Evolutionary conservation across 2,113 vertebrate genomes (phyloP).

Genomic region (Sitta europaea): DNA sequence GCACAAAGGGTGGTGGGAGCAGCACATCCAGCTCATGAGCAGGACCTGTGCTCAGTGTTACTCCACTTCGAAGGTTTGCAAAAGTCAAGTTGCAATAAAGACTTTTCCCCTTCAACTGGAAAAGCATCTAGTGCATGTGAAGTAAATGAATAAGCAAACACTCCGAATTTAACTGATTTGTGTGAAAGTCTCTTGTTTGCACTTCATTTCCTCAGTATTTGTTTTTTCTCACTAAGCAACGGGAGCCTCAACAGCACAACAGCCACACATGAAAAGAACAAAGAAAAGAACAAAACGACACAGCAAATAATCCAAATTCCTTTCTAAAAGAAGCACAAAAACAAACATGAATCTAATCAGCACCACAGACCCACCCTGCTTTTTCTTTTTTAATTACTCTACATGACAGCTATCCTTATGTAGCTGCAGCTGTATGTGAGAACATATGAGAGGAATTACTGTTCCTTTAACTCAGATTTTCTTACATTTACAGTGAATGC

Average conservation of each 20-base stretch:
- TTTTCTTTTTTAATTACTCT: constrained; percentile 11
- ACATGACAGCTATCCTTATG: neutral
- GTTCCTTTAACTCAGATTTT: neutral
- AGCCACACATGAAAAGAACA: neutral
- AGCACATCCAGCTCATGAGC: neutral
- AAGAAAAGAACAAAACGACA: neutral
- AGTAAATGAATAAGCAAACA: neutral
- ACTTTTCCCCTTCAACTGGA: neutral
- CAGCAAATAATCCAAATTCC: neutral
- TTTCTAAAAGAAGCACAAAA: constrained; percentile 6
- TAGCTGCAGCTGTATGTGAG: neutral
- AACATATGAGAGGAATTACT: neutral
- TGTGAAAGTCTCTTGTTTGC: neutral
- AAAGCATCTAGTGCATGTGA: neutral
- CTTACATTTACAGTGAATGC: neutral
- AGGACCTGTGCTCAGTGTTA: neutral
- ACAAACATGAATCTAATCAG: neutral
- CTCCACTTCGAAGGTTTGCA: neutral
- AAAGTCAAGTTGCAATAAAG: neutral
- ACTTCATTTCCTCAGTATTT: neutral
- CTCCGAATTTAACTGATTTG: neutral
- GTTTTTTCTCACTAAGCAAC: constrained; percentile 37
- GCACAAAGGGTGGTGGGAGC: neutral
- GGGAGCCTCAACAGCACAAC: neutral
- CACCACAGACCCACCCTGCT: neutral